These are phyloP conservation scores for Zootermopsis nevadensis DNA, from an alignment of 2,888 invertebrate genomes.

Conservation along the genomic window DNA sequence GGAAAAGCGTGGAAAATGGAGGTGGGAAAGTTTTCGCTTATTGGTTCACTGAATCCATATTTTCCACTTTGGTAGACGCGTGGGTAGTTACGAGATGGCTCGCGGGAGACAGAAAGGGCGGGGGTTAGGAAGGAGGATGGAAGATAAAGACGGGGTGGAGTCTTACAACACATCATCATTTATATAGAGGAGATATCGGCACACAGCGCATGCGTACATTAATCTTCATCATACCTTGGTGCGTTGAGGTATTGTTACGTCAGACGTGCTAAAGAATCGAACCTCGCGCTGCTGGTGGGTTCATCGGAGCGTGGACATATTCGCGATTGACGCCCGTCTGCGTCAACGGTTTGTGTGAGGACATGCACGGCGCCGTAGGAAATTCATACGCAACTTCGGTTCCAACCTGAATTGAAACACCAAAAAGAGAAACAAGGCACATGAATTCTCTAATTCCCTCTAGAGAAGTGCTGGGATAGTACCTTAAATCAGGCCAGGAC, in stretches of 20 bases:
- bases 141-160: constrained; percentile 47
- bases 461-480: too few relatives aligned
- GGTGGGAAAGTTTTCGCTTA: constrained; percentile 29
- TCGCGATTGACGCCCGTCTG: too few relatives aligned
- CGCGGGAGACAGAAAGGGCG: neutral
- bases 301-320: too few relatives aligned
- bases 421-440: too few relatives aligned
- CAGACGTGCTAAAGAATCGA: too few relatives aligned
- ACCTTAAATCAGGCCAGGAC: too few relatives aligned
- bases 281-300: too few relatives aligned
- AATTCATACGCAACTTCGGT: too few relatives aligned
- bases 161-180: constrained; percentile 42
- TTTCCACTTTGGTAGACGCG: constrained; percentile 49
- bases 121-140: constrained; percentile 8
- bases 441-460: too few relatives aligned
- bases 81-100: constrained; percentile 24
- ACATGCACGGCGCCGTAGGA: too few relatives aligned
- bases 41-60: constrained; percentile 51
- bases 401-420: too few relatives aligned
- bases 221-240: constrained; percentile 23
- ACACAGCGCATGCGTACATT: constrained; percentile 3
- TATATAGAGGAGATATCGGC: constrained; percentile 5
- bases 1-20: neutral
- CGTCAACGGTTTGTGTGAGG: too few relatives aligned
- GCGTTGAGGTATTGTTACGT: neutral